These are phyloP conservation scores for Heliothis virescens DNA, from an alignment of 1,140 invertebrate genomes.

Conservation along the genomic window DNA sequence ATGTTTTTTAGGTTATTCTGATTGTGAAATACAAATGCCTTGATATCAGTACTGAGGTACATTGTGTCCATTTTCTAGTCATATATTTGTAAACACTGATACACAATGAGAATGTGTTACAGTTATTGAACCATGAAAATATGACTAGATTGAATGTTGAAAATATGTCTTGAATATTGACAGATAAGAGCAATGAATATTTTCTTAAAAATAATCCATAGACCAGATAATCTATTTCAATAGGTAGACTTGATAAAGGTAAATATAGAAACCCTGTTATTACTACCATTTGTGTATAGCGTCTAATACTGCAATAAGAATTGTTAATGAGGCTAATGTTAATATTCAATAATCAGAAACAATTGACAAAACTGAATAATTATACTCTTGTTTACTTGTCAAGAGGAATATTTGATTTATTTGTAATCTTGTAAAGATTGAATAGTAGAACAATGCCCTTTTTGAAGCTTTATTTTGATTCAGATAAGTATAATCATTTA, in stretches of 20 bases:
- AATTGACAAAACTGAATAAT: too few species aligned
- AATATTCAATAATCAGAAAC: too few species aligned
- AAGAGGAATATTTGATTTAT: background rate
- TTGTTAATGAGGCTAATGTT: too few species aligned
- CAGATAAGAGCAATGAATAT: too few species aligned
- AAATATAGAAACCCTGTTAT: too few species aligned
- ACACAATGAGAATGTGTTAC: background rate
- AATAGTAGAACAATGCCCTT: slow-evolving; percentile 14
- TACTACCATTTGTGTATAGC: too few species aligned
- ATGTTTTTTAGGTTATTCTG: background rate
- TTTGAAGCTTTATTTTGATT: slow-evolving; percentile 14
- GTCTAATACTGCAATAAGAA: too few species aligned
- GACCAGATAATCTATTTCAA: too few species aligned
- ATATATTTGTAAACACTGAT: background rate
- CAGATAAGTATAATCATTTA: slow-evolving; percentile 11
- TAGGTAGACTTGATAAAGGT: too few species aligned
- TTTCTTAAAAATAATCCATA: too few species aligned
- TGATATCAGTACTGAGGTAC: background rate
- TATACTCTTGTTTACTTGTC: background rate
- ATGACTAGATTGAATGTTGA: slow-evolving; percentile 3
- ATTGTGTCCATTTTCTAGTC: background rate
- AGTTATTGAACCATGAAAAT: background rate
- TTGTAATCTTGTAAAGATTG: background rate
- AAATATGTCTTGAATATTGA: background rate
- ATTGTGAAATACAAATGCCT: background rate